Evolutionary conservation across 2,797 vertebrate species (phyloP).

Genomic region (Argyrosomus regius): DNA sequence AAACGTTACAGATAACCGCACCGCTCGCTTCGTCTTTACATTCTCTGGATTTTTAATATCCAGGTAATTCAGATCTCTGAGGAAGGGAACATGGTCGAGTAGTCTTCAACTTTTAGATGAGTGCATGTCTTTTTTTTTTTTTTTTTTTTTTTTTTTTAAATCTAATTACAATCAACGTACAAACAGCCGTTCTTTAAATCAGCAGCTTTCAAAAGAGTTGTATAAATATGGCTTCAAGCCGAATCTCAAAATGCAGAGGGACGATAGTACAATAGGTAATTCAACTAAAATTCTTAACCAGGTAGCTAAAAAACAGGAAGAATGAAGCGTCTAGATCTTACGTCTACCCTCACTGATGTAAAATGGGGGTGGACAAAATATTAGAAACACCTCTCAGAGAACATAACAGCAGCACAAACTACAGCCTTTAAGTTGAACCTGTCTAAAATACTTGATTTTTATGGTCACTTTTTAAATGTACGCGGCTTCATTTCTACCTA

Average conservation of each 20-base stretch:
- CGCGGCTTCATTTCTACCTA: constrained; percentile 1
- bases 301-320: constrained; percentile 9
- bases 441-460: background rate
- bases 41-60: constrained; percentile 62
- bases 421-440: constrained; percentile 10
- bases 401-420: constrained; percentile 13
- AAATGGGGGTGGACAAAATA: constrained; percentile 17
- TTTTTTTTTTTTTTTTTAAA: background rate
- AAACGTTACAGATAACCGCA: constrained; percentile 43
- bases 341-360: background rate
- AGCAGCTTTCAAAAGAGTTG: constrained; percentile 28
- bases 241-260: constrained; percentile 55
- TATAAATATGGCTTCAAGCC: constrained; percentile 45
- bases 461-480: constrained; percentile 13
- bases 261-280: background rate
- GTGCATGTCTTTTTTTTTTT: constrained; percentile 37
- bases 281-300: constrained; percentile 3
- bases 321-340: constrained; percentile 13
- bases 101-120: constrained; percentile 32
- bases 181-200: constrained; percentile 36
- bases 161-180: constrained; percentile 21
- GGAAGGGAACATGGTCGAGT: constrained; percentile 36
- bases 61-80: constrained; percentile 35
- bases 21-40: constrained; percentile 51
- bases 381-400: constrained; percentile 27